Base-by-base conservation (phyloP, 2,797 vertebrate genomes). In the Phaenicophaeus curvirostris region DNA sequence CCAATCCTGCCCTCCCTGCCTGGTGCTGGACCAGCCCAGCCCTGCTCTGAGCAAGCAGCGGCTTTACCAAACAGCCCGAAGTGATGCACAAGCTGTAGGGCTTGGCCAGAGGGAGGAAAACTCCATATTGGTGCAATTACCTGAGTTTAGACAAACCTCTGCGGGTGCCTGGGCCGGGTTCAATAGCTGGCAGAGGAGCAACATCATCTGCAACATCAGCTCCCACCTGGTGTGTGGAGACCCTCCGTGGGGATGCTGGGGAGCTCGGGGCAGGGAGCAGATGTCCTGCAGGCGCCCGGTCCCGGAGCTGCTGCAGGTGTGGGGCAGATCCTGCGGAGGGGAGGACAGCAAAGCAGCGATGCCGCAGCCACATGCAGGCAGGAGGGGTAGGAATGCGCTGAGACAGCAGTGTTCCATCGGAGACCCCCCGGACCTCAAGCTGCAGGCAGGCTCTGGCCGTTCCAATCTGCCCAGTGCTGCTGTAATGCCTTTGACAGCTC, bases 1-100 rank as follows among this genome's bases (percentile, higher is more conserved):
- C 58, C 74, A 50, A 6, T 30, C 35, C 63, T 51, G 53, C 74
- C 67, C 61, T 71, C 5, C 0, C 57, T 24, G 19, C 2, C 0
- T 2, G 24, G 41, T 0, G 8, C 77, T n/a, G 50, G 25, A 9
- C 17, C 88, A 35, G 53, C 53, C 58, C 31, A 11, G 74, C 31
- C 17, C 82, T 35, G 46, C 80, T 30, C 24, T 7, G 25, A 30
- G 74, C 30, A 7, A 59, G 39, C 27, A 48, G 63, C 72, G 55
- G 35, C 83, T 35, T 19, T 67, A 19, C 25, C 16, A 24, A 55
- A 23, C n/a, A 25, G 19, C 87, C 58, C 27, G 5, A 42, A 85
- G 44, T 0, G 1, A 35, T 5, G 57, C 54, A 2, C 0, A 19
- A 39, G 41, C 69, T 6, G 10, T 0, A 13, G 74, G 62, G 21